Percentiles rank a stretch among this genome's conserved stretches.
Evolutionary conservation across 2,888 invertebrate species (phyloP).

Genomic region (Nezara viridula): DNA sequence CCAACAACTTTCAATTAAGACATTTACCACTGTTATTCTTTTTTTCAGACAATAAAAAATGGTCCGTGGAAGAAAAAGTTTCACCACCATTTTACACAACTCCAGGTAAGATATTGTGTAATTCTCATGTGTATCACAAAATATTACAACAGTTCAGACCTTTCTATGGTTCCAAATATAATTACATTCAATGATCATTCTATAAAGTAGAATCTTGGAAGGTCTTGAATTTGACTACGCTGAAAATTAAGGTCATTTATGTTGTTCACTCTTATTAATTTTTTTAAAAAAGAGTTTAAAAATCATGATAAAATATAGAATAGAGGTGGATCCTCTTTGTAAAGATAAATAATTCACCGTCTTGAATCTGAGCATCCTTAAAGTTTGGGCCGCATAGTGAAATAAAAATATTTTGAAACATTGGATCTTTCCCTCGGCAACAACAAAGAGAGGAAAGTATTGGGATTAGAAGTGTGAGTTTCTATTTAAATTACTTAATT

Average conservation of each 20-base stretch:
- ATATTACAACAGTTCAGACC: not conserved
- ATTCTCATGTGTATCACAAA: not conserved
- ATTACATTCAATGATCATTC: not conserved
- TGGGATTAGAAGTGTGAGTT: too few species aligned
- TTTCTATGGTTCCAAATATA: not conserved
- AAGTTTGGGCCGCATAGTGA: too few species aligned
- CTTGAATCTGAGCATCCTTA: too few species aligned
- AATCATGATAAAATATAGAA: too few species aligned
- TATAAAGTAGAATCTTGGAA: not conserved
- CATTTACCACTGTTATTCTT: not conserved
- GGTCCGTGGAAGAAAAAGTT: conserved; percentile 48
- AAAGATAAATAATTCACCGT: too few species aligned
- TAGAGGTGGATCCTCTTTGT: too few species aligned
- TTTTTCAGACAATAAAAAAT: conserved; percentile 57
- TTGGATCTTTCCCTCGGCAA: too few species aligned
- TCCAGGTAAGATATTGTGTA: conserved; percentile 48
- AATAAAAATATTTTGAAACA: too few species aligned
- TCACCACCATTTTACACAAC: conserved; percentile 37
- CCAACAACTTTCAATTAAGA: not conserved
- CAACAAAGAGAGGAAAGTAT: too few species aligned
- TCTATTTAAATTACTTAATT: too few species aligned
- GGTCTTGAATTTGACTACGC: not conserved
- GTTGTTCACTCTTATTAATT: not conserved
- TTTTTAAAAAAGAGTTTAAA: too few species aligned
- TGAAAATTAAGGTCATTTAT: conserved; percentile 48